Evolutionary conservation across 2,113 vertebrate species (phyloP).

Genomic region (human): DNA sequence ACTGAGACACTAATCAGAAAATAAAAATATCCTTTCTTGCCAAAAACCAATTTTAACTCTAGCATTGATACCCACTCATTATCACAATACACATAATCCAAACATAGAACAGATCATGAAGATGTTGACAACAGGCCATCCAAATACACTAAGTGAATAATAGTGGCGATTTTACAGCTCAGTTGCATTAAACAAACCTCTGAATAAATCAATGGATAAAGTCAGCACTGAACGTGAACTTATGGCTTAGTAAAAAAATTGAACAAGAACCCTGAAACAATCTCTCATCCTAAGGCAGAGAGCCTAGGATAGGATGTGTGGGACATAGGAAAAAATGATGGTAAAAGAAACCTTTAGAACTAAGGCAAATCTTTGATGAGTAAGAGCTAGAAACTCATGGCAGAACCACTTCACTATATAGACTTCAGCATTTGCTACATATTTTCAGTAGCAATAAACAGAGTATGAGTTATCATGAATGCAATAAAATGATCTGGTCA

Average conservation of each 20-base stretch:
- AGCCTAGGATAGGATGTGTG: not conserved
- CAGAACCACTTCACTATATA: not conserved
- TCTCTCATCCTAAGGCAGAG: not conserved
- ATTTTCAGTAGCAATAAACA: not conserved
- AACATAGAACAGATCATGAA: not conserved
- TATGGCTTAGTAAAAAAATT: not conserved
- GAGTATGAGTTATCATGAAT: not conserved
- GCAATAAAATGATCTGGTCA: not conserved
- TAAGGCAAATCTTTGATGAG: not conserved
- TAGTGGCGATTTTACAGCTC: not conserved
- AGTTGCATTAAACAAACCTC: not conserved
- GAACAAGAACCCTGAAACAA: not conserved
- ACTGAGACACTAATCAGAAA: not conserved
- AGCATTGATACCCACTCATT: not conserved
- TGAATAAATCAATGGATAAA: not conserved
- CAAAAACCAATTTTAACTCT: not conserved
- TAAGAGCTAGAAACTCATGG: not conserved
- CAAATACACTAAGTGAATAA: not conserved
- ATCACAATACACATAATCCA: not conserved
- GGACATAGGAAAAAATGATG: not conserved
- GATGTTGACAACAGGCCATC: not conserved
- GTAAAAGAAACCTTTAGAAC: not conserved
- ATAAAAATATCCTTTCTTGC: not conserved
- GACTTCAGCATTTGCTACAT: not conserved
- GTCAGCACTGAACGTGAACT: not conserved